These are phyloP conservation scores for Porphyrio hochstetteri DNA, from an alignment of 2,113 vertebrate genomes.

Conservation along the genomic window DNA sequence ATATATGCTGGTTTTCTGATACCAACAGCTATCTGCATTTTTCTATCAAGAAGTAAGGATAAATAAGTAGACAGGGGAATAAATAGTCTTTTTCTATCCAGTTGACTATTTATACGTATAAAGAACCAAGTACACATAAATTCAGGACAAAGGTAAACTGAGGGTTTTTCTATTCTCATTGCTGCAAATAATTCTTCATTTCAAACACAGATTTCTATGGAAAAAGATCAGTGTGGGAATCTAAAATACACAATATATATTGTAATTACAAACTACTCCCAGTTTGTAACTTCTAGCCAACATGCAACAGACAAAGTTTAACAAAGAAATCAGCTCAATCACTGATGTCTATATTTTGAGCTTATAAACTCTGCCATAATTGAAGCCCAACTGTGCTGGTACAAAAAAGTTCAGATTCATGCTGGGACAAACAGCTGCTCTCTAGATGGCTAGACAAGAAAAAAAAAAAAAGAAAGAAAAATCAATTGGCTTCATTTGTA, in stretches of 20 bases:
- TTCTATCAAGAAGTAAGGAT: neutral
- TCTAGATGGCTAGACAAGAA: neutral
- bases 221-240: neutral
- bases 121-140: neutral
- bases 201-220: neutral
- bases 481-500: slow-evolving; percentile 41
- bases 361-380: neutral
- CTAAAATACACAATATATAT: neutral
- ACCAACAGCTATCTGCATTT: neutral
- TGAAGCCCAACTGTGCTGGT: slow-evolving; percentile 38
- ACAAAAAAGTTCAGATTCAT: slow-evolving; percentile 49
- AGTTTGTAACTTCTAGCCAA: neutral
- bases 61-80: neutral
- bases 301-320: neutral
- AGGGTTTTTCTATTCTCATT: neutral
- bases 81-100: neutral
- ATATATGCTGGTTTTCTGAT: neutral
- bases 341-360: slow-evolving; percentile 23
- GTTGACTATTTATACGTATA: neutral
- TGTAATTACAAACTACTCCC: neutral
- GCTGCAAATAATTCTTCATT: neutral
- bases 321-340: neutral
- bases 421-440: slow-evolving; percentile 45
- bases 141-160: neutral
- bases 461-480: neutral